A percentile compares a stretch with the other conserved stretches of the same genome.
These are phyloP conservation scores for Dipus sagitta DNA, from an alignment of 2,797 vertebrate genomes.

Conservation along the genomic window DNA sequence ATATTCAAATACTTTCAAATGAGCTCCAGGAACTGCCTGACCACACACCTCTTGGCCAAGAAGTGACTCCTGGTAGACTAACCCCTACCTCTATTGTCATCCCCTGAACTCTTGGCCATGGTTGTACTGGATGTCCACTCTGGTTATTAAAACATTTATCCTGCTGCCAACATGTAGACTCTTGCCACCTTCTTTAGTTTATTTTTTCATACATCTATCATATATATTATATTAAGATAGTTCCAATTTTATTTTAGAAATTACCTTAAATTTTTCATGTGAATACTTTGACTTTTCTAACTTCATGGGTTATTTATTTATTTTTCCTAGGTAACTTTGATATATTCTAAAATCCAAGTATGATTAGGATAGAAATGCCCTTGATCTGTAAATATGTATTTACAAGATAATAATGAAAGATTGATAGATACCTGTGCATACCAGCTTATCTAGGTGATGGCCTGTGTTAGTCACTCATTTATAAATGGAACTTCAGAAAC, in stretches of 20 bases:
- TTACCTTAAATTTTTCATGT: not conserved
- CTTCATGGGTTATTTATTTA: not conserved
- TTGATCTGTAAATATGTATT: not conserved
- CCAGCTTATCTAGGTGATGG: no score
- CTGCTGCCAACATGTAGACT: not conserved
- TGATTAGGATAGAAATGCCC: not conserved
- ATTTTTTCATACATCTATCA: not conserved
- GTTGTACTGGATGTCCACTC: accelerated
- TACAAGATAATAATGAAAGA: not conserved
- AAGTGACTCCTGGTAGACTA: not conserved
- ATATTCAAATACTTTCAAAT: not conserved
- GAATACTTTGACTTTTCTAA: not conserved
- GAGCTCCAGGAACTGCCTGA: not conserved
- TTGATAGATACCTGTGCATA: not conserved
- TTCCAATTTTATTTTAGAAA: not conserved
- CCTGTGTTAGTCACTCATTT: not conserved
- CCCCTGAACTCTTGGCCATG: not conserved
- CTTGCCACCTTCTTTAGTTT: not conserved
- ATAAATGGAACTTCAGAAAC: not conserved
- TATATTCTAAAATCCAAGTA: conserved; percentile 4
- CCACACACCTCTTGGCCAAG: not conserved
- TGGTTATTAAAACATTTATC: not conserved
- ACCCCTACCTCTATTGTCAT: not conserved
- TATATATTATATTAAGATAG: not conserved
- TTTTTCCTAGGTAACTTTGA: not conserved